These are phyloP conservation scores for Microtus montanus DNA, from an alignment of 2,113 vertebrate species.

Conservation along the genomic window DNA sequence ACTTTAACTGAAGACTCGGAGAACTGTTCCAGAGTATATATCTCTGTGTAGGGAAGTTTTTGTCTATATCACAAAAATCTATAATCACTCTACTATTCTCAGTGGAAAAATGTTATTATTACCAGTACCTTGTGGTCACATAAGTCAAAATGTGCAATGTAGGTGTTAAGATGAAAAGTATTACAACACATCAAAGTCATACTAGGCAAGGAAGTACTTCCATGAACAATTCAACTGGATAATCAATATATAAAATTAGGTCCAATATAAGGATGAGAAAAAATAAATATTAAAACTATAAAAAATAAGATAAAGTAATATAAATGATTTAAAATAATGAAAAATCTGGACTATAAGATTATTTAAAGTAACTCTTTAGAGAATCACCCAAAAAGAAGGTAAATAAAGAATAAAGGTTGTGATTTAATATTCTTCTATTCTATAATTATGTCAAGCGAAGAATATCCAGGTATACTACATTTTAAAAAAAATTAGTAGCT, in stretches of 20 bases:
- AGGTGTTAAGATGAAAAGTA: neutral
- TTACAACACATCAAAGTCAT: neutral
- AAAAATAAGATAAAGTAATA: neutral
- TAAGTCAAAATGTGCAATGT: neutral
- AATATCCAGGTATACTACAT: neutral
- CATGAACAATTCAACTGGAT: neutral
- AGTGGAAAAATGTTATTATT: neutral
- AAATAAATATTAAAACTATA: neutral
- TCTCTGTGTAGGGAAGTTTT: neutral
- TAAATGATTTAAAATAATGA: neutral
- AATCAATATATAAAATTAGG: neutral
- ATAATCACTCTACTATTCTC: neutral
- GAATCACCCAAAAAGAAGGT: neutral
- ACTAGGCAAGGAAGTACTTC: neutral
- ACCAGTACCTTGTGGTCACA: neutral
- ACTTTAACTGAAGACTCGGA: slow-evolving; percentile 18
- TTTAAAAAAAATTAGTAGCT: neutral
- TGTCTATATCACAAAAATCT: neutral
- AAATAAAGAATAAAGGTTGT: neutral
- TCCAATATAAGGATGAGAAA: slow-evolving; percentile 4
- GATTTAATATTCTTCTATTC: neutral
- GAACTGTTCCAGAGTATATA: neutral
- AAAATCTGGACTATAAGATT: neutral
- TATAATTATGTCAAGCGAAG: neutral
- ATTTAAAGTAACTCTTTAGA: neutral